Evolutionary conservation across 2,888 invertebrate genomes (phyloP).

Genomic region (Temnothorax ravouxi): DNA sequence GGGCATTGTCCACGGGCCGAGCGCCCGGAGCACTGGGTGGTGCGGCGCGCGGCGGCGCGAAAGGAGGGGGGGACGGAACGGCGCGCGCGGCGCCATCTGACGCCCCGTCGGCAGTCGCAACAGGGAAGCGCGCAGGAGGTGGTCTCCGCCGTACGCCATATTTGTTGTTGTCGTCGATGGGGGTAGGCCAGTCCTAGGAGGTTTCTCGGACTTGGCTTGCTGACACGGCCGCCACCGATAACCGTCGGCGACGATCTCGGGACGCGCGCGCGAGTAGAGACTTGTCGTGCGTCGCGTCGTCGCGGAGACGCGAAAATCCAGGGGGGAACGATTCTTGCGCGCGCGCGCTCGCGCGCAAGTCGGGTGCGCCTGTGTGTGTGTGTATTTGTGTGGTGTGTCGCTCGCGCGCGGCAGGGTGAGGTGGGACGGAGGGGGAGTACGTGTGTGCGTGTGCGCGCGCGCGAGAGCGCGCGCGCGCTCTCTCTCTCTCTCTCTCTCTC

Average conservation of each 20-base stretch:
- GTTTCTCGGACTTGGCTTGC: slow-evolving; percentile 54
- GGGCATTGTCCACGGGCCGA: too few species aligned
- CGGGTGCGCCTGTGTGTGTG: background rate
- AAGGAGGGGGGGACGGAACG: background rate
- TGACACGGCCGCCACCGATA: background rate
- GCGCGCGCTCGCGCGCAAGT: background rate
- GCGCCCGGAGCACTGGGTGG: too few species aligned
- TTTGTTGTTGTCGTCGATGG: slow-evolving; percentile 93
- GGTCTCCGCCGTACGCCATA: slow-evolving; percentile 89
- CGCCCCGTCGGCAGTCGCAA: slow-evolving; percentile 65
- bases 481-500: too few species aligned
- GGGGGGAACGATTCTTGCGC: background rate
- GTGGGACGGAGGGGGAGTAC: background rate
- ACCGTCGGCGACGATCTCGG: background rate
- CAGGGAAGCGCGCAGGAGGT: slow-evolving; percentile 69
- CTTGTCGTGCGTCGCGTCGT: background rate
- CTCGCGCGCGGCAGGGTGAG: background rate
- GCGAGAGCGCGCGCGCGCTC: slow-evolving; percentile 10
- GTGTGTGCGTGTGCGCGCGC: slow-evolving; percentile 2
- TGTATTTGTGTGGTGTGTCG: too few species aligned
- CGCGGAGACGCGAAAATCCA: background rate
- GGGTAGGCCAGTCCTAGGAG: slow-evolving; percentile 86
- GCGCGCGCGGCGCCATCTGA: slow-evolving; percentile 68
- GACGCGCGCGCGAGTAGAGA: background rate
- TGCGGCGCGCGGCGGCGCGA: too few species aligned